Conservation (phyloP, 30 jellyfish, hydroid and myxozoan genomes). For the Clytia hemisphaerica region DNA sequence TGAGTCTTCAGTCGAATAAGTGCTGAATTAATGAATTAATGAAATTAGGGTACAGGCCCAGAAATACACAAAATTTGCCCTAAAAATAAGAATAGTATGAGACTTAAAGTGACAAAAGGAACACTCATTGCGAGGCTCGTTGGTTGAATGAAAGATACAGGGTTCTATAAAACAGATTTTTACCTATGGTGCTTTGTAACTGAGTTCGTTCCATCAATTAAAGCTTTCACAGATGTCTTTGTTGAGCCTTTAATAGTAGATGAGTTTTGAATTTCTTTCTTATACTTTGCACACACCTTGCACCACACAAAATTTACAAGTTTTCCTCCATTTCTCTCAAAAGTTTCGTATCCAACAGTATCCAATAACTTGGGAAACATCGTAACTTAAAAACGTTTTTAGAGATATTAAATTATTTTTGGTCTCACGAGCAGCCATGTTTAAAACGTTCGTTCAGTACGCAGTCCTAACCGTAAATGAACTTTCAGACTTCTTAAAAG, state of each 20-base stretch:
- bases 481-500: too few species aligned
- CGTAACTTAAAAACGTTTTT: constrained; percentile 1
- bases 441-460: too few species aligned
- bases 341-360: constrained; percentile 5
- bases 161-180: too few species aligned
- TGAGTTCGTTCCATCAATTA: constrained; percentile 28
- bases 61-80: too few species aligned
- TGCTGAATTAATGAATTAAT: too few species aligned
- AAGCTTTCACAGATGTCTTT: constrained; percentile 18
- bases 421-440: not conserved
- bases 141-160: too few species aligned
- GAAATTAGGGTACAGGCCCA: too few species aligned
- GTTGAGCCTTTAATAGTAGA: constrained; percentile 16
- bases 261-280: not conserved
- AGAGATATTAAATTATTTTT: constrained; percentile 15
- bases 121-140: too few species aligned
- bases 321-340: not conserved
- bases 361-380: constrained; percentile 13
- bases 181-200: constrained; percentile 34
- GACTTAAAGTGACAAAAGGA: too few species aligned
- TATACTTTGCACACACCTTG: constrained; percentile 33
- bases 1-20: too few species aligned
- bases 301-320: constrained; percentile 25
- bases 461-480: too few species aligned
- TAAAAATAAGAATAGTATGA: too few species aligned